Base-by-base conservation (phyloP, 2,888 invertebrate genomes). In the Augiades crinisus region DNA sequence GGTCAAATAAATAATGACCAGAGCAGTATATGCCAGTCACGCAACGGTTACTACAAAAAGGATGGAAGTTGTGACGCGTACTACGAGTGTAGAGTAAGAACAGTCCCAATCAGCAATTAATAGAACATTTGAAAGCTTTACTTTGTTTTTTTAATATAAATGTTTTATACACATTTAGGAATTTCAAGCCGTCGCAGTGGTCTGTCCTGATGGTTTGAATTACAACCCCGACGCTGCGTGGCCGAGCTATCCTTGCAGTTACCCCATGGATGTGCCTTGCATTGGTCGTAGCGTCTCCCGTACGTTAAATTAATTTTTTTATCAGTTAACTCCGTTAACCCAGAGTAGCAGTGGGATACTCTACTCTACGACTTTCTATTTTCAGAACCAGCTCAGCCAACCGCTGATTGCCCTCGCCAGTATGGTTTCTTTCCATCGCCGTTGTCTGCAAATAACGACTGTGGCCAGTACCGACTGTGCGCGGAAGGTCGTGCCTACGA, bases 401-500 rank as follows among this genome's bases (percentile, higher is more conserved):
- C 94, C 0, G 92, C 92, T 0, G 93, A 78, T 0, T 96, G 96
- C 63, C 95, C 96, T 0, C 95, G 94, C 70, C 94, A 94, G 68
- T 96, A 92, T 63, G 96, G 96, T 0, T 94, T 94, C 78, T 96
- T 92, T 81, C 88, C 91, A 36, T 73, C 78, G 0, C 64, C 73
- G 0, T 36, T 47, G 2, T 62, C 71, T 0, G 55, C 54, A 1
- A 44, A 68, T 0, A 59, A 59, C 8, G 68, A 93, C 60, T 96
- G 96, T 63, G 94, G 95, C 0, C 92, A 93, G 65, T 96, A 95
- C 74, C 92, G 92, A 76, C 94, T 95, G 70, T 96, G 96, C 65
- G 94, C 93, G 0, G 92, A 91, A 5, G 96, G 96, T 4, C 81
- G 86, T 0, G 68, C 79, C 14, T 52, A 70, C n/a, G 74, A 79